Evolutionary conservation across 2,113 vertebrate genomes (phyloP), one percentile per base, ranked within the genome.

Genomic region (Isichthys henryi): DNA sequence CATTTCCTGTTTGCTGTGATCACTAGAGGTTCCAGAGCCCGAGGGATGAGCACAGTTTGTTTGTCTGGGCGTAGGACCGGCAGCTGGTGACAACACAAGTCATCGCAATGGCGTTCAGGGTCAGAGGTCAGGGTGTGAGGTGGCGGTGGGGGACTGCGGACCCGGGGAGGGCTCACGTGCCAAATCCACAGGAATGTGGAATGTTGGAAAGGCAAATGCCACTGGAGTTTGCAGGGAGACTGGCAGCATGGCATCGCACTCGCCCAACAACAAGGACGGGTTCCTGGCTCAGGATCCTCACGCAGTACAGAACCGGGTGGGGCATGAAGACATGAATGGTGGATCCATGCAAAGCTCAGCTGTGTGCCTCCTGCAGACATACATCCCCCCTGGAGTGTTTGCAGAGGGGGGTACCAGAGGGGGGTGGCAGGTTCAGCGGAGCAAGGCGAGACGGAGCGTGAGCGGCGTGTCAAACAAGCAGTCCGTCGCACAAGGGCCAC

Each of bases 31-130:
- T 45, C 89, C 56, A 35, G 11, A 23, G 35, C 43, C 31, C 9
- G 5, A 21, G 83, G 84, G 56, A 11, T 45, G 21, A 52, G 23
- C 10, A 8, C 13, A 86, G 89, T 45, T 87, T 87, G 85, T 90
- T 80, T 90, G 46, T 87, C 17, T 74, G 23, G 35, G 50, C 49
- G 46, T 70, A 89, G 86, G 35, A 27, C 52, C 48, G 9, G 66
- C 86, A 80, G 77, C 86, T 87, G 89, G 31, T 90, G 89, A 90
- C 85, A 90, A 87, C 62, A 82, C 35, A 77, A 74, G 48, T 90
- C 86, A 80, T 39, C 85, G 43, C 56, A 35, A 23, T 27, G 21
- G 31, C 87, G 27, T 13, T 13, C n/a, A 35, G 85, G 86, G 58
- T 86, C 46, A 58, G 86, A 90, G 89, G 85, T 80, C 45, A 58